A percentile compares a stretch with the other conserved stretches of the same genome.
Conservation (phyloP, 2,888 invertebrate species). For the Nomada flava region DNA sequence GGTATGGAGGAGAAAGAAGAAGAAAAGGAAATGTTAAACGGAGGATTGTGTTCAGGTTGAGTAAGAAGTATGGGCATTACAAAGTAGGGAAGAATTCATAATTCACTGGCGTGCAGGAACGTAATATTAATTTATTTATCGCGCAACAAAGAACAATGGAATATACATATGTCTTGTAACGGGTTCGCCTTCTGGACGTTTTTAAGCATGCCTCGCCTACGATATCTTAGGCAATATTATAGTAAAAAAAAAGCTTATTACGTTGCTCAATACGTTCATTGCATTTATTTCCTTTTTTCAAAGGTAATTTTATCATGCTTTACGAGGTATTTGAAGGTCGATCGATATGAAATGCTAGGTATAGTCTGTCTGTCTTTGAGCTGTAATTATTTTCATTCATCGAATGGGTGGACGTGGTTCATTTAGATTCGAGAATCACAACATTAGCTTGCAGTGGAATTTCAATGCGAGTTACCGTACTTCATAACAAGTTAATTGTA, state of each 20-base stretch:
- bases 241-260: too few relatives aligned
- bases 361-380: not conserved
- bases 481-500: constrained; percentile 17
- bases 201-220: not conserved
- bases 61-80: not conserved
- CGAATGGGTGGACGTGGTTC: constrained; percentile 6
- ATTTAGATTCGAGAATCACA: constrained; percentile 29
- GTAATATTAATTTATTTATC: not conserved
- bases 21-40: too few relatives aligned
- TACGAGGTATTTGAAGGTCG: too few relatives aligned
- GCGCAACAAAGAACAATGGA: not conserved
- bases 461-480: constrained; percentile 28
- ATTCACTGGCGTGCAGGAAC: not conserved
- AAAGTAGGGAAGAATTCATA: not conserved
- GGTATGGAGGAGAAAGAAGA: too few relatives aligned
- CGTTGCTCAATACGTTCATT: too few relatives aligned
- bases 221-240: too few relatives aligned
- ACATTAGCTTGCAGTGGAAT: constrained; percentile 8
- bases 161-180: not conserved
- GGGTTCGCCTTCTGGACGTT: not conserved
- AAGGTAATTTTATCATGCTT: too few relatives aligned
- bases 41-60: too few relatives aligned
- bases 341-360: too few relatives aligned
- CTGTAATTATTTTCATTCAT: not conserved
- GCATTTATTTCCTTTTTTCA: too few relatives aligned